Percentiles rank a stretch among this genome's conserved stretches.
Conservation (phyloP, 2,888 invertebrate species). For the Drosophila anceps region DNA sequence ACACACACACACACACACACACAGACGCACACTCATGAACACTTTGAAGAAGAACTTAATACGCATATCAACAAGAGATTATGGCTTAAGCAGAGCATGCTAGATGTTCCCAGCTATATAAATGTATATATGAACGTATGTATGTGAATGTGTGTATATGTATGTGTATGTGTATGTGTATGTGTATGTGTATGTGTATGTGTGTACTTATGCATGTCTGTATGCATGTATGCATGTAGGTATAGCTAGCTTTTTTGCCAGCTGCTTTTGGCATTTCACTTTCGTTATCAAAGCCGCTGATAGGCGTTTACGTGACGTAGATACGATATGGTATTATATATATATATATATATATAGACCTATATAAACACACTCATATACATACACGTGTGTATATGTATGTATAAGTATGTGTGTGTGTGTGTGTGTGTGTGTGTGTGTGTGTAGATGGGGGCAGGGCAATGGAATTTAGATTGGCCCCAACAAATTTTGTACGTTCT, state of each 20-base stretch:
- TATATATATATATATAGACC: not conserved
- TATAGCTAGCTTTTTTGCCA: slow-evolving; percentile 10
- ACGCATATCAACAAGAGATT: slow-evolving; percentile 54
- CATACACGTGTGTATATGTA: no score
- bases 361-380: not conserved
- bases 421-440: not conserved
- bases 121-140: not conserved
- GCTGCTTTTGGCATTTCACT: slow-evolving; percentile 62
- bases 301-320: slow-evolving; percentile 67
- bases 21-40: not conserved
- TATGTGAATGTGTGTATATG: not conserved
- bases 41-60: slow-evolving; percentile 34
- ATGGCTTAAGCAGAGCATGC: slow-evolving; percentile 10
- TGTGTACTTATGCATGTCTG: not conserved
- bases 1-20: no score
- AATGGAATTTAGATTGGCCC: slow-evolving; percentile 33
- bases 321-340: slow-evolving; percentile 38
- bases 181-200: not conserved
- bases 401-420: not conserved
- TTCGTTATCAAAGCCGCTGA: slow-evolving; percentile 62
- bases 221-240: not conserved
- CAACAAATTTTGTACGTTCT: slow-evolving; percentile 2
- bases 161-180: not conserved
- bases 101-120: not conserved
- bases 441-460: slow-evolving; percentile 2